These are phyloP conservation scores for Dicaeum eximium DNA, from an alignment of 2,113 vertebrate species.

Conservation along the genomic window DNA sequence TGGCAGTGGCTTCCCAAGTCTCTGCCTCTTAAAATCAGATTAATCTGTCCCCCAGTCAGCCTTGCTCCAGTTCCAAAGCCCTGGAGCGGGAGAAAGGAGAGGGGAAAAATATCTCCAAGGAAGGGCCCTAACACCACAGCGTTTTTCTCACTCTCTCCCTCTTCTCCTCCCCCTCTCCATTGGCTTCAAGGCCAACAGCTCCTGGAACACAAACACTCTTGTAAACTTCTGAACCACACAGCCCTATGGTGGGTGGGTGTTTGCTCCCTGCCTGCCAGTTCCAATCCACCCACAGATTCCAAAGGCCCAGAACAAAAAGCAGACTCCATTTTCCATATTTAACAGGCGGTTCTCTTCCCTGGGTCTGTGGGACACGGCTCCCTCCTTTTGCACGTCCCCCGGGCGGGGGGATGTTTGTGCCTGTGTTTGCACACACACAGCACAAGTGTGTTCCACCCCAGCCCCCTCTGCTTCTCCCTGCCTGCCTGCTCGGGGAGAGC, in stretches of 20 bases:
- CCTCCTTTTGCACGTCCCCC: neutral
- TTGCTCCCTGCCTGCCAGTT: slow-evolving; percentile 67
- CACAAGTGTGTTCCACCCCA: neutral
- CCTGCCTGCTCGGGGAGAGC: neutral
- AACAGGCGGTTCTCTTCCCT: neutral
- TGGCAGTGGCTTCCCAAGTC: neutral
- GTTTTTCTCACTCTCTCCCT: slow-evolving; percentile 55
- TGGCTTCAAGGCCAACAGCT: slow-evolving; percentile 64
- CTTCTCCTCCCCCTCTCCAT: slow-evolving; percentile 44
- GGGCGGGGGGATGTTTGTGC: neutral
- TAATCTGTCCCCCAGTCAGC: neutral
- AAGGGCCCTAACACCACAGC: slow-evolving; percentile 58
- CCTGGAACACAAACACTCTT: slow-evolving; percentile 67
- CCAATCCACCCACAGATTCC: slow-evolving; percentile 71
- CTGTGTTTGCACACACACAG: neutral
- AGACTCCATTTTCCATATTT: slow-evolving; percentile 60
- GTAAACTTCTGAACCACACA: slow-evolving; percentile 72
- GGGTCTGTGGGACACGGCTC: too few relatives aligned
- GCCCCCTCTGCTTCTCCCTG: neutral
- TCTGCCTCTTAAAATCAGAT: neutral
- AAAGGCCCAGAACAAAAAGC: slow-evolving; percentile 63
- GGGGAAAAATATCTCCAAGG: slow-evolving; percentile 41
- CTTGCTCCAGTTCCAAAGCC: slow-evolving; percentile 20
- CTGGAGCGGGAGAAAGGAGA: slow-evolving; percentile 14
- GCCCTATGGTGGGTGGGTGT: slow-evolving; percentile 68